Evolutionary conservation across 2,888 invertebrate species (phyloP).

Genomic region (Sipha maydis): DNA sequence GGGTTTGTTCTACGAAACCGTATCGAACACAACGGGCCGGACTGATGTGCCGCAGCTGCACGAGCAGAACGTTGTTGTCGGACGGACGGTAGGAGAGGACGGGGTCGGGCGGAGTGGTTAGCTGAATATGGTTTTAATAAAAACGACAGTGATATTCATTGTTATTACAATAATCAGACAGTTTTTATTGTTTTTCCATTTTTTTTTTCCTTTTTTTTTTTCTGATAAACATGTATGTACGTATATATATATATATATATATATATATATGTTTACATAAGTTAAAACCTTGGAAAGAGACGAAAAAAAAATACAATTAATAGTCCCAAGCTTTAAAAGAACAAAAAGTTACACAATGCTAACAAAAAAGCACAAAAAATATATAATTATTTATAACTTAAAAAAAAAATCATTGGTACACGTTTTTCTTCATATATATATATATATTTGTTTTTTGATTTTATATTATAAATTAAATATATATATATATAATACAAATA

Average conservation of each 20-base stretch:
- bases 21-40: background rate
- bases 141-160: constrained; percentile 37
- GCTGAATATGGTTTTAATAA: constrained; percentile 4
- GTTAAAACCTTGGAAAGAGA: constrained; percentile 46
- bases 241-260: constrained; percentile 18
- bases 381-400: constrained; percentile 21
- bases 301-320: constrained; percentile 29
- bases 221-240: constrained; percentile 13
- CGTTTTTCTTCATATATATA: background rate
- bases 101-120: background rate
- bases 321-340: constrained; percentile 53
- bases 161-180: constrained; percentile 59
- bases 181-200: constrained; percentile 48
- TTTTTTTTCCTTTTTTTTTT: constrained; percentile 36
- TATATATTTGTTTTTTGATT: background rate
- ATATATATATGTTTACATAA: background rate
- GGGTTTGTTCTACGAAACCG: no score
- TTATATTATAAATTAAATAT: no score
- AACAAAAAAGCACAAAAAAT: constrained; percentile 42
- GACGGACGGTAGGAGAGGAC: background rate
- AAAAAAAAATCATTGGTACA: constrained; percentile 48
- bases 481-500: background rate
- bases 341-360: constrained; percentile 59
- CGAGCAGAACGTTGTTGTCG: background rate
- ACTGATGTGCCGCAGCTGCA: background rate